Percentiles rank a stretch among this genome's conserved stretches.
These are phyloP conservation scores for Pongo pygmaeus DNA, from an alignment of 2,113 vertebrate species.

Conservation along the genomic window DNA sequence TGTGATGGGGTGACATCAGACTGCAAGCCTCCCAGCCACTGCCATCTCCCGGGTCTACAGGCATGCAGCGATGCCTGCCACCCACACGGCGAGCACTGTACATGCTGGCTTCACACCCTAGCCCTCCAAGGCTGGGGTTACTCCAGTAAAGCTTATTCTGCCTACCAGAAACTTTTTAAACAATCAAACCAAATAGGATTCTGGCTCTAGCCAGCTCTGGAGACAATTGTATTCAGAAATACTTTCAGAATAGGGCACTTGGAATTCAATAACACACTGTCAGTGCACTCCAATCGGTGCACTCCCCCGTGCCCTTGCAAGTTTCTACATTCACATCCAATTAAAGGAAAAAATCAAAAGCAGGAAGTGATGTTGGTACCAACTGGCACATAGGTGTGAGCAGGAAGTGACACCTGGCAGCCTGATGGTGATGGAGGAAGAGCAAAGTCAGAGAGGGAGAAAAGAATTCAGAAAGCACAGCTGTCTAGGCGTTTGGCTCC, in stretches of 20 bases:
- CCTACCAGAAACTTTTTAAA: neutral
- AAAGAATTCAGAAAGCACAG: neutral
- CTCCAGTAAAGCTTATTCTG: neutral
- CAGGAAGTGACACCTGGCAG: neutral
- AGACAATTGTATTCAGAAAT: neutral
- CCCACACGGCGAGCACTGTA: fast-evolving
- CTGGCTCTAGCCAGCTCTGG: neutral
- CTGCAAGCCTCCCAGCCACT: neutral
- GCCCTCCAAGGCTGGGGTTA: neutral
- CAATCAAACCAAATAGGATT: neutral
- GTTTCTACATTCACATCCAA: neutral
- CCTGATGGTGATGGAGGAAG: neutral
- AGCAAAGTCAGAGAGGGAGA: neutral
- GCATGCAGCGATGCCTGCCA: neutral
- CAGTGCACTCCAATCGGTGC: neutral
- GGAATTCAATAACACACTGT: neutral
- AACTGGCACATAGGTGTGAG: neutral
- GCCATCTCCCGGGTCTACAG: fast-evolving
- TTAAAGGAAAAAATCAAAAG: neutral
- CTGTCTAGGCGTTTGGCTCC: neutral
- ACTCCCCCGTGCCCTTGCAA: too few species aligned
- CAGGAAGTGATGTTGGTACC: neutral
- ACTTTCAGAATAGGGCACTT: neutral
- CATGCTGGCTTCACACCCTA: neutral
- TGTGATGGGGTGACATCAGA: neutral